phyloP scores from a whole-genome alignment of 2,113 vertebrate species.

The Leptobrachium ailaonicum region DNA sequence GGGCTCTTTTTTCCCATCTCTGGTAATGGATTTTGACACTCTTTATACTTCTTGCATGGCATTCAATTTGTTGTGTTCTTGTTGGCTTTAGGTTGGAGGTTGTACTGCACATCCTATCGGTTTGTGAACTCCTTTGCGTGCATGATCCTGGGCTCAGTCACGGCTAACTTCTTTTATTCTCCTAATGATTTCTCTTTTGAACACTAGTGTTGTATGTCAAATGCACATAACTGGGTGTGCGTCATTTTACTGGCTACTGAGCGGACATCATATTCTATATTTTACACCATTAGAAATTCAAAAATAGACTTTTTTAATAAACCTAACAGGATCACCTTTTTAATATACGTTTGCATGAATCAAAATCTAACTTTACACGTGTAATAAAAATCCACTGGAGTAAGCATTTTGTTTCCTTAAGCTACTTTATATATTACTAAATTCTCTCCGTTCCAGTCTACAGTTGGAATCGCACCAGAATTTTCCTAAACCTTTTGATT shows the following conservation, averaged over 20 bases:
- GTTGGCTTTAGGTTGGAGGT: not conserved
- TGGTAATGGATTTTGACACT: not conserved
- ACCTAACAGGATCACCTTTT: no score
- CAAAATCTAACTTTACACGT: no score
- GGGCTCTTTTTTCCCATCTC: not conserved
- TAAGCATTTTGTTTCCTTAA: no score
- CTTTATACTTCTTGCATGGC: not conserved
- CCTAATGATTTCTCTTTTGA: not conserved
- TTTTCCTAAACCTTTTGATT: no score
- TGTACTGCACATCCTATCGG: not conserved
- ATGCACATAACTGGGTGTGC: not conserved
- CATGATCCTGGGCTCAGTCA: conserved; percentile 7
- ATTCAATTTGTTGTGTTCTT: not conserved
- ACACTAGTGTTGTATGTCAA: conserved; percentile 2
- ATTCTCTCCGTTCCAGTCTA: no score
- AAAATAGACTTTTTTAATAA: no score
- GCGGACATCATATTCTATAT: not conserved
- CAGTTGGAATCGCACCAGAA: no score
- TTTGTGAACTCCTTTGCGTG: not conserved
- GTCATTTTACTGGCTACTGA: not conserved
- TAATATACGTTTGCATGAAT: no score
- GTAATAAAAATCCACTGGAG: no score
- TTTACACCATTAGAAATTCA: no score
- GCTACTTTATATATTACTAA: no score
- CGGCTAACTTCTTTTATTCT: conserved; percentile 16